A percentile compares a stretch with the other conserved stretches of the same genome.
Evolutionary conservation across 2,797 vertebrate genomes (phyloP).

Genomic region (Hydrolagus colliei): DNA sequence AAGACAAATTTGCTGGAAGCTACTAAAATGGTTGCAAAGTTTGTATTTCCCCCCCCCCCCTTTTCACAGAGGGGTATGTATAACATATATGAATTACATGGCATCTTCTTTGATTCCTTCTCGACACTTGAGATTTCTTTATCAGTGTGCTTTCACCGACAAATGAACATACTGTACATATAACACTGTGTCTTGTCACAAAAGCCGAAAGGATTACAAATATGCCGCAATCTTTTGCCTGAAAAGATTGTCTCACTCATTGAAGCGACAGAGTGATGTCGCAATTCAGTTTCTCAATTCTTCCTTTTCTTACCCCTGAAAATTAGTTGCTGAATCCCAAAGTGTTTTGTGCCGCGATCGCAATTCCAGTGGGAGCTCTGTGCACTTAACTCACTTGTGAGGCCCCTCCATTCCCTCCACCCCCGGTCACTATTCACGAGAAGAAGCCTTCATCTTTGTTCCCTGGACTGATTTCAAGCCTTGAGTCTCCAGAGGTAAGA

Average conservation of each 20-base stretch:
- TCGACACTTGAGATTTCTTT: slow-evolving; percentile 7
- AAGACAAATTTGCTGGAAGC: background rate
- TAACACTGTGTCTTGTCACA: slow-evolving; percentile 23
- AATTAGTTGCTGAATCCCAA: slow-evolving; percentile 17
- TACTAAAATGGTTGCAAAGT: background rate
- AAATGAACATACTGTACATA: background rate
- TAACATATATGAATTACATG: background rate
- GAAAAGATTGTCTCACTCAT: background rate
- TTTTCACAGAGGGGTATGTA: background rate
- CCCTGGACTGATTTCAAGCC: slow-evolving; percentile 14
- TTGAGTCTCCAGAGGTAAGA: background rate
- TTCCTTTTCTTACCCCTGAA: background rate
- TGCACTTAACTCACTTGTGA: slow-evolving; percentile 24
- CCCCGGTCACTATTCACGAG: background rate
- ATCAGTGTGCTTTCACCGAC: slow-evolving; percentile 4
- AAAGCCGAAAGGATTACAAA: slow-evolving; percentile 23
- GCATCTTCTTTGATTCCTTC: background rate
- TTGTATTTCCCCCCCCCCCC: too few species aligned
- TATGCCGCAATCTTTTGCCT: background rate
- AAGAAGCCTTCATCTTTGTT: slow-evolving; percentile 7
- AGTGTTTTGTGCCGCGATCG: background rate
- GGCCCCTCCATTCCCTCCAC: background rate
- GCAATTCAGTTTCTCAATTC: slow-evolving; percentile 21
- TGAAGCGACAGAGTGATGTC: slow-evolving; percentile 18
- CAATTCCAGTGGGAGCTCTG: background rate